phyloP scores from a whole-genome alignment of 2,888 invertebrate species.

The Agonum fuliginosum region DNA sequence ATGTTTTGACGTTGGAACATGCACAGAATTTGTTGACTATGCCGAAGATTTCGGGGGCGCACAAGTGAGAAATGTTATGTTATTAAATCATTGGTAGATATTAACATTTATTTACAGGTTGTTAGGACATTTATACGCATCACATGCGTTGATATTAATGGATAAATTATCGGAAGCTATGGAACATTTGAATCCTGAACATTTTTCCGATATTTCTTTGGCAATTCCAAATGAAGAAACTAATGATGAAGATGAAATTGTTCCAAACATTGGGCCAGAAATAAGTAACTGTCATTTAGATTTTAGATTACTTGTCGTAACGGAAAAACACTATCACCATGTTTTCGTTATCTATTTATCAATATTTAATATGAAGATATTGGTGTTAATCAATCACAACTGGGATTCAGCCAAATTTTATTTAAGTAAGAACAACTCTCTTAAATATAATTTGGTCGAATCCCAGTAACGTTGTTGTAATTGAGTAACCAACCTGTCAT shows the following conservation, averaged over 20 bases:
- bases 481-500: no score
- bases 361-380: no score
- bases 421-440: no score
- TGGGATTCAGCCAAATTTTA: no score
- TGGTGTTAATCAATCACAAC: no score
- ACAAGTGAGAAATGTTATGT: slow-evolving; percentile 74
- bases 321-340: no score
- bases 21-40: slow-evolving; percentile 84
- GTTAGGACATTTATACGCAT: slow-evolving; percentile 91
- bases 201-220: slow-evolving; percentile 77
- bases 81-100: not conserved
- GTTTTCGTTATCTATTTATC: no score
- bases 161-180: slow-evolving; percentile 90
- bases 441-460: no score
- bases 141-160: slow-evolving; percentile 88
- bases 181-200: slow-evolving; percentile 86
- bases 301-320: not conserved
- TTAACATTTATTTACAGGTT: slow-evolving; percentile 74
- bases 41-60: slow-evolving; percentile 82
- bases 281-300: slow-evolving; percentile 67
- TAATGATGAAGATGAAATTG: slow-evolving; percentile 70
- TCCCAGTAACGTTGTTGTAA: no score
- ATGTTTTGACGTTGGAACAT: slow-evolving; percentile 85
- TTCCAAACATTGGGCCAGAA: slow-evolving; percentile 69
- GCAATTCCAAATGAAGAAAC: slow-evolving; percentile 72